Conservation (phyloP, 1,140 invertebrate species). For the Acarapis woodi region DNA sequence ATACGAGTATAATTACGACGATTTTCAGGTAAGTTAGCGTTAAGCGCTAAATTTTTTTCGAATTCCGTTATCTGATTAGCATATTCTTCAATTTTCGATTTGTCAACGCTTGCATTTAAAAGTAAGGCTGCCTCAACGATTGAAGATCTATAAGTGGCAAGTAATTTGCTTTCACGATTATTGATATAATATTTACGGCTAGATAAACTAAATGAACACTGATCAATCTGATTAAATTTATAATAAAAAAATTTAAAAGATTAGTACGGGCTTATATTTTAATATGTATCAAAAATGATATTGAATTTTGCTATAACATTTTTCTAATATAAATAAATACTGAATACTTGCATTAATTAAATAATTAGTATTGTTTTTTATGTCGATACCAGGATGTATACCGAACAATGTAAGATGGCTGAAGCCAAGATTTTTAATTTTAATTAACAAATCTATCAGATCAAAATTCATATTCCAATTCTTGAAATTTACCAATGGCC, state of each 20-base stretch:
- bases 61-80: constrained; percentile 31
- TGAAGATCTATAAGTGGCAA: too few relatives aligned
- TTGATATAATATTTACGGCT: constrained; percentile 35
- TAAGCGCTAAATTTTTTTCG: constrained; percentile 44
- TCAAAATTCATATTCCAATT: constrained; percentile 28
- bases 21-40: too few relatives aligned
- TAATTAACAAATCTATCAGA: constrained; percentile 52
- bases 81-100: constrained; percentile 10
- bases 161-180: constrained; percentile 19
- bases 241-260: background rate
- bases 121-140: constrained; percentile 45
- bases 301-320: background rate
- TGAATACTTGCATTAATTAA: constrained; percentile 46
- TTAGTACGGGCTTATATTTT: background rate
- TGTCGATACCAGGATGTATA: constrained; percentile 56
- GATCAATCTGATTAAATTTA: constrained; percentile 41
- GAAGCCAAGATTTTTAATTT: constrained; percentile 42
- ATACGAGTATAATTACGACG: too few relatives aligned
- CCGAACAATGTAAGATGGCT: constrained; percentile 74
- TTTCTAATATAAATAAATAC: background rate
- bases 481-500: constrained; percentile 52
- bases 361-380: constrained; percentile 48
- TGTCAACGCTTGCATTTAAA: constrained; percentile 28
- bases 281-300: background rate
- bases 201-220: constrained; percentile 49